Evolutionary conservation across 1,140 invertebrate genomes (phyloP), one percentile per base, ranked within the genome.

Genomic region (Bombus difficillimus): DNA sequence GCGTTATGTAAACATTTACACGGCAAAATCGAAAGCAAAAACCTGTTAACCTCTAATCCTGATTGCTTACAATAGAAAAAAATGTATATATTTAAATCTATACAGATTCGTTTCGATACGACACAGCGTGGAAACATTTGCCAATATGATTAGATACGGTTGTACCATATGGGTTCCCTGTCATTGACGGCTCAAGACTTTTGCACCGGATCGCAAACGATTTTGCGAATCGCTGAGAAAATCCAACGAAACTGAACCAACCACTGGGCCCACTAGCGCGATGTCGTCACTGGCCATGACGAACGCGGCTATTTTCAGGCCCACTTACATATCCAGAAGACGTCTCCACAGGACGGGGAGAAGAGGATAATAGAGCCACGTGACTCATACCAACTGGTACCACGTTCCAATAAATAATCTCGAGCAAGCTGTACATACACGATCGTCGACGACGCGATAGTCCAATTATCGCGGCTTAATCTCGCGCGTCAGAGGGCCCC

Each of bases 301-400:
- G 86, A 89, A 34, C 43, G 80, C 18, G 78, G 88, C 82, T 93
- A 93, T 92, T 92, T 93, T 92, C 90, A 93, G 92, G 88, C 87
- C 90, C 90, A 83, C 69, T 69, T 77, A n/a, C 76, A 88, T 81
- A 87, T 84, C 86, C 53, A 66, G 68, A 74, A 41, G 68, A 84
- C 68, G 41, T 75, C 32, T 57, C 85, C 76, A 57, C 37, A 39
- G 12, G 25, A 57, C 37, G 47, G 18, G n/a, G 64, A 66, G 41
- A 32, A 57, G 25, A 15, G 37, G 22, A 83, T 83, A 86, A 71
- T 47, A 57, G 75, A 76, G 13, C 32, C 59, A 64, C 34, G 62
- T 83, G 81, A 77, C 76, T 68, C 81, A 83, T 37, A 12, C 62
- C 15, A 9, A 13, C 25, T 28, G 37, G 43, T 53, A 43, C 37